Evolutionary conservation across 1,140 invertebrate species (phyloP).

Genomic region (Oncopeltus fasciatus): DNA sequence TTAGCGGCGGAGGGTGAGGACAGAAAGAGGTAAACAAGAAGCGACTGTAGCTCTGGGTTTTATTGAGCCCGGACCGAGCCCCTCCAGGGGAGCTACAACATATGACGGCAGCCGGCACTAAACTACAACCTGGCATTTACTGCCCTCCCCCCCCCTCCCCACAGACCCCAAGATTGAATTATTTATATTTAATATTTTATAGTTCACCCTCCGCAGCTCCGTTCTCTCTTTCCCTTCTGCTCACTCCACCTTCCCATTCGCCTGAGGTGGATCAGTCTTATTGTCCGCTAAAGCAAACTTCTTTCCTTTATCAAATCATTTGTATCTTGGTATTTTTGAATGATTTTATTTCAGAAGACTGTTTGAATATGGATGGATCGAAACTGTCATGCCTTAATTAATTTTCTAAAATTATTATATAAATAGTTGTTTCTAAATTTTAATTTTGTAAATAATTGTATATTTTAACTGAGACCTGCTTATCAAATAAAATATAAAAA

Average conservation of each 20-base stretch:
- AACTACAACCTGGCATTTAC: conserved; percentile 13
- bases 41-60: not conserved
- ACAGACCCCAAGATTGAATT: conserved; percentile 13
- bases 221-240: not conserved
- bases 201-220: not conserved
- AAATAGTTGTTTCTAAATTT: no score
- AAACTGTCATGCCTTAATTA: no score
- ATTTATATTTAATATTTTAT: conserved; percentile 15
- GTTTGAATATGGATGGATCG: no score
- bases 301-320: no score
- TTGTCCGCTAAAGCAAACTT: no score
- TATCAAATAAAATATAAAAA: no score
- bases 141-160: not conserved
- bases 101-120: conserved; percentile 10
- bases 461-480: no score
- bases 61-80: not conserved
- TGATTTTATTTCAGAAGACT: no score
- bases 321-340: no score
- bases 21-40: not conserved
- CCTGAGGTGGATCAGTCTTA: no score
- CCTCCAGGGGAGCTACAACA: not conserved
- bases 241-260: not conserved
- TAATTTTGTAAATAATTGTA: no score
- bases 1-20: not conserved
- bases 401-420: no score